Evolutionary conservation across 2,797 vertebrate species (phyloP), one percentile per base, ranked within the genome.

Genomic region (Esox masquinongy): DNA sequence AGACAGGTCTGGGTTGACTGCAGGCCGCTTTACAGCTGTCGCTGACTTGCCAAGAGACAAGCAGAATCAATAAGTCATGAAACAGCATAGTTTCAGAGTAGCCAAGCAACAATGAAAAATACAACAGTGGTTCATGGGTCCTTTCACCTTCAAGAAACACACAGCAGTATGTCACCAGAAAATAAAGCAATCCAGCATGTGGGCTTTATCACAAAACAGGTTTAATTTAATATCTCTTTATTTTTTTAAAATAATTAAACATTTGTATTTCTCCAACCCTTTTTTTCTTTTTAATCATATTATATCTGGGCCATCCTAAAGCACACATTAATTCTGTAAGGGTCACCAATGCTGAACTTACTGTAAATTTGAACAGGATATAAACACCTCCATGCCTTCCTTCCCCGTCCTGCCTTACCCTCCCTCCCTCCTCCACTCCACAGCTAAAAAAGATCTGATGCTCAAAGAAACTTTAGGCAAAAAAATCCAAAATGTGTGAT

Each of bases 201-300:
- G 82, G 83, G 85, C 86, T 91, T 92, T 93, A 94, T 94, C 93
- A 94, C 92, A 94, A 95, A 94, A 94, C 93, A 91, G 92, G 90
- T 94, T 94, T 94, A 93, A 94, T 95, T 95, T 94, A 94, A 94
- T 93, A 93, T 93, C 88, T 94, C 92, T 95, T 93, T 94, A 93
- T 93, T 94, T 92, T 14, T 94, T 95, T 94, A 92, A 94, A 94
- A 94, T 94, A 94, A 94, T 94, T 95, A 94, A 94, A 94, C 93
- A 94, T 94, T 94, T 95, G 93, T 93, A 91, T 94, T 94, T 93
- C 87, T 92, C 89, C 91, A 92, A 93, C 91, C 92, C 88, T 89
- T 91, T 91, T 91, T 86, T 83, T 87, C 79, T 83, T 88, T 91
- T 89, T 90, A 84, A 89, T 91, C 85, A 85, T 90, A 86, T 90